Evolutionary conservation across 1,140 invertebrate genomes (phyloP).

Genomic region (Drosophila pseudoobscura): DNA sequence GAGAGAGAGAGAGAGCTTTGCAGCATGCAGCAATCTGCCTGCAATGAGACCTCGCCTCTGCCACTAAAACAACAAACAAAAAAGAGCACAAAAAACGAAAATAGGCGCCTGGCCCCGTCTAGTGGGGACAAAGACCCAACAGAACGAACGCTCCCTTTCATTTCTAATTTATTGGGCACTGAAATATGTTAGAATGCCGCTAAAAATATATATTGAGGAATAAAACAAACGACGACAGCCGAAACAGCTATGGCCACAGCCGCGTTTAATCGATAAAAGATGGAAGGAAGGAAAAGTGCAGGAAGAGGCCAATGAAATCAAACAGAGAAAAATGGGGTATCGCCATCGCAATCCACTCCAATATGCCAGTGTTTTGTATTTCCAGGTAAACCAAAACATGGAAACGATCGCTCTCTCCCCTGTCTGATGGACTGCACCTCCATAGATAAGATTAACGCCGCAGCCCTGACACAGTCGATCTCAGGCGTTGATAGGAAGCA

Average conservation of each 20-base stretch:
- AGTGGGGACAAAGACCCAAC: slow-evolving; percentile 46
- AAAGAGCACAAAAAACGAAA: slow-evolving; percentile 33
- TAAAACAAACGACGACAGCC: slow-evolving; percentile 10
- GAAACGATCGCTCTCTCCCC: slow-evolving; percentile 26
- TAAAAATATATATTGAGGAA: slow-evolving; percentile 42
- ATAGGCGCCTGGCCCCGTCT: slow-evolving; percentile 36
- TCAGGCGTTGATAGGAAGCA: slow-evolving; percentile 32
- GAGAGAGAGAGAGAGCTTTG: slow-evolving; percentile 12
- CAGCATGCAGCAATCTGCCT: slow-evolving; percentile 38
- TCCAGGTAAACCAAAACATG: slow-evolving; percentile 1
- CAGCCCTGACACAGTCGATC: slow-evolving; percentile 47
- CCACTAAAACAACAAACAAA: slow-evolving; percentile 12
- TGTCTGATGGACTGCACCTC: slow-evolving; percentile 34
- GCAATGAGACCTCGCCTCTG: slow-evolving; percentile 50
- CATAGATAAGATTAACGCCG: slow-evolving; percentile 38
- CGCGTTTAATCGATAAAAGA: slow-evolving; percentile 48
- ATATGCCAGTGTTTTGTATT: neutral
- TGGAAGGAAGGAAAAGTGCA: slow-evolving; percentile 16
- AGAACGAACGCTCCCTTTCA: slow-evolving; percentile 48
- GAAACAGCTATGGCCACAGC: neutral
- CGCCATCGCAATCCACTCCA: neutral
- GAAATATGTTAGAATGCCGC: slow-evolving; percentile 40
- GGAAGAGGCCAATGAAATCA: no score
- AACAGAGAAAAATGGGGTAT: neutral
- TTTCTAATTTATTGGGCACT: slow-evolving; percentile 52